Evolutionary conservation across 1,140 invertebrate genomes (phyloP), one percentile per base, ranked within the genome.

Genomic region (Adelges cooleyi): DNA sequence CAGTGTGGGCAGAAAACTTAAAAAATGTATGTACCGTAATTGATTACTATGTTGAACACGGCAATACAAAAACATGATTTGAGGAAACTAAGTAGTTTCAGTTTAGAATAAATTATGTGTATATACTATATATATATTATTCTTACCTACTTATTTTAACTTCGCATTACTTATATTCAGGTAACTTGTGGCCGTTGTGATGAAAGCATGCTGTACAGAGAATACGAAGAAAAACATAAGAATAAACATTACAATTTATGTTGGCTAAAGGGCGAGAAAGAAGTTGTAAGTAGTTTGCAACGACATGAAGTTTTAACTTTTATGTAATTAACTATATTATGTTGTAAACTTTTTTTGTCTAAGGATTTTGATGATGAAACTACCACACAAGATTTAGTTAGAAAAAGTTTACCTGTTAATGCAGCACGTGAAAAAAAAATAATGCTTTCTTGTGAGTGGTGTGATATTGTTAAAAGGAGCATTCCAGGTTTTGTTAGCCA

Each of bases 401-500:
- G 25, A 48, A 1, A 18, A 62, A 8, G 6, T 20, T 62, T 48
- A 48, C 25, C 56, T 29, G 46, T 29, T 20, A 0, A 62, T 62
- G 56, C 56, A 3, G 22, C n/a, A 29, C 17, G 25, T 1, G 3
- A 62, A 18, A 62, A 48, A 33, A 33, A 29, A 33, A 36, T 62
- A 10, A 62, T 15, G 44, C 71, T 84, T 9, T 69, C 68, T 38
- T 86, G 84, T 71, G 79, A 82, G 68, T 73, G 71, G 42, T 86
- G 84, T 72, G 74, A 74, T 2, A 52, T 50, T 25, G 56, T 56
- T 3, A 81, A 81, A 67, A 78, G 77, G 3, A 85, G 84, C 33
- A 77, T 74, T 0, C 56, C 76, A 9, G 85, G 85, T 23, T 85
- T 81, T 69, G 75, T 81, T 54, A 83, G 82, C 1, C 85, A 86